phyloP scores from a whole-genome alignment of 2,113 vertebrate genomes.

The Hyla sarda region DNA sequence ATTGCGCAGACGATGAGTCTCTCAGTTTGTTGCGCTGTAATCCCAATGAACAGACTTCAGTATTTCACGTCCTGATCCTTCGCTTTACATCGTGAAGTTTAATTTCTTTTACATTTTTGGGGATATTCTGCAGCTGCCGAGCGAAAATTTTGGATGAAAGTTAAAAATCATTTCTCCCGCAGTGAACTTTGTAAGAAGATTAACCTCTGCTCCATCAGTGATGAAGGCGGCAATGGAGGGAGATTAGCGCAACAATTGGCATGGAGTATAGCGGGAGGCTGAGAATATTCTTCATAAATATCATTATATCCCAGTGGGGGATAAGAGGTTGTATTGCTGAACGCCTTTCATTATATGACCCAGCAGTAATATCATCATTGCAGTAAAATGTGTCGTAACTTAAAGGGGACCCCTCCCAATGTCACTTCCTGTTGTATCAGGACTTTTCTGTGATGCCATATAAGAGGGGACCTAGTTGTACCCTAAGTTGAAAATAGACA shows the following conservation, averaged over 20 bases:
- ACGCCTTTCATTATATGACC: neutral
- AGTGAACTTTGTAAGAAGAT: slow-evolving; percentile 15
- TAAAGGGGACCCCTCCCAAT: no score
- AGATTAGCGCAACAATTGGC: slow-evolving; percentile 3
- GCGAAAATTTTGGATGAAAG: slow-evolving; percentile 7
- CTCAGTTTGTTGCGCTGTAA: neutral
- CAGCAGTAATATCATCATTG: neutral
- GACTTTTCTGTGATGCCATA: neutral
- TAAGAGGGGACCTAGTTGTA: no score
- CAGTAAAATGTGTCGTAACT: neutral
- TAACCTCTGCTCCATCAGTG: slow-evolving; percentile 5
- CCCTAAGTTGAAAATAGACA: no score
- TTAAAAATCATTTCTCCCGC: neutral
- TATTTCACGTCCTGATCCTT: neutral
- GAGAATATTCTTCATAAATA: neutral
- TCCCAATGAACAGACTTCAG: neutral
- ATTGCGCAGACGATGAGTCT: neutral
- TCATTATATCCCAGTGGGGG: slow-evolving; percentile 13
- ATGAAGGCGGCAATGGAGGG: neutral
- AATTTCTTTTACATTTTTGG: neutral
- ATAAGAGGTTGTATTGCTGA: neutral
- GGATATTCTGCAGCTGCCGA: neutral
- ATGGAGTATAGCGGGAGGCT: neutral
- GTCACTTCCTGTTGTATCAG: neutral
- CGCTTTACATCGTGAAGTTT: neutral